phyloP scores from a whole-genome alignment of 1,140 invertebrate species.

The Coptotermes formosanus region DNA sequence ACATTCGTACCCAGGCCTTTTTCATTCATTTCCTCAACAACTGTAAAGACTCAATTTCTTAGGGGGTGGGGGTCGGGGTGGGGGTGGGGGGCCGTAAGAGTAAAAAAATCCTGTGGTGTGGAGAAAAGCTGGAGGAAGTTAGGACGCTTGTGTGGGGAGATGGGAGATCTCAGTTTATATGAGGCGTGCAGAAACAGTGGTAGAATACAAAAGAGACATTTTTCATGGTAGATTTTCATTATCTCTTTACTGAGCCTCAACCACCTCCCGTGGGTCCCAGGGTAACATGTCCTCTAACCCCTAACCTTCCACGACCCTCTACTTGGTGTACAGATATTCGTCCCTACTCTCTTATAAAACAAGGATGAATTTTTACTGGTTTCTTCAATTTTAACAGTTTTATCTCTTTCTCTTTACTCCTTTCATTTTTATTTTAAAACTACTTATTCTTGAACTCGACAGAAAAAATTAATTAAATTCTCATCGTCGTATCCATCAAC shows the following conservation, averaged over 20 bases:
- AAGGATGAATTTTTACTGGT: not conserved
- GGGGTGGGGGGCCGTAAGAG: not conserved
- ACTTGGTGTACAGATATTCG: not conserved
- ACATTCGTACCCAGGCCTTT: not conserved
- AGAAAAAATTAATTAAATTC: conserved; percentile 31
- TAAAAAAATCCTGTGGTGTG: not conserved
- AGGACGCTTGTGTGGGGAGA: too few species aligned
- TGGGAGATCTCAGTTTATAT: not conserved
- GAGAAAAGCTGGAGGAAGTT: not conserved
- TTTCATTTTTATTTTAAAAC: not conserved
- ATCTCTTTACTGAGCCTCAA: not conserved
- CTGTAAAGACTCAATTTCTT: not conserved
- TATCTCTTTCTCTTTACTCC: not conserved
- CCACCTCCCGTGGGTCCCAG: not conserved
- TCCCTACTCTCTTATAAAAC: too few species aligned
- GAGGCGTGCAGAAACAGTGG: not conserved
- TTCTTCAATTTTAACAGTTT: not conserved
- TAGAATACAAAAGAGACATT: conserved; percentile 28
- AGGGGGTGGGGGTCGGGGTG: too few species aligned
- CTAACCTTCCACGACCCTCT: not conserved
- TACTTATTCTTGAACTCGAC: conserved; percentile 14
- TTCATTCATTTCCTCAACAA: not conserved
- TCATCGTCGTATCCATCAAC: conserved; percentile 27
- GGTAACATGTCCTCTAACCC: conserved; percentile 9
- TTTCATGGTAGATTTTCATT: conserved; percentile 28